Base-by-base conservation (phyloP, 2,888 invertebrate species). In the Synanthedon tipuliformis region DNA sequence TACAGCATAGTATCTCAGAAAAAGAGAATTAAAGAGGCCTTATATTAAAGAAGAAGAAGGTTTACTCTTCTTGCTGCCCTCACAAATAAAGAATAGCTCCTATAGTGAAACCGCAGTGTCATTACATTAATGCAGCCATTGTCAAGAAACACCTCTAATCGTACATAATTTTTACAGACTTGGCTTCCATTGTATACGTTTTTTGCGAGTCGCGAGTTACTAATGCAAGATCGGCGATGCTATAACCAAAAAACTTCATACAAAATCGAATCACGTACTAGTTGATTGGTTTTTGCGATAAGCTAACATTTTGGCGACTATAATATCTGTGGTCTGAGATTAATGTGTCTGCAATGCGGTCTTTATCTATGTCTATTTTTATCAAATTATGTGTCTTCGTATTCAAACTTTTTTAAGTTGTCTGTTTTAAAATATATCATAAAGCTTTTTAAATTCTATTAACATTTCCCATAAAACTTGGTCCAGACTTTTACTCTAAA, bases 221-320 rank as follows among this genome's bases (percentile, higher is more conserved):
- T 68, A 63, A 72, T 66, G 63, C 59, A 40, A 56, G 61, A 60
- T 62, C 55, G 56, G 57, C 54, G 50, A 53, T 50, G 51, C 51
- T 51, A 49, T 34, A 49, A 12, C 49, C 18, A 49, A 49, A 49
- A 49, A 49, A 18, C 16, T 16, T 45, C n/a, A 45, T 45, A 45
- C 65, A 72, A 76, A 81, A 84, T 83, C 72, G 78, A 83, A 78
- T 81, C 83, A 82, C 82, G 83, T 81, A 71, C 65, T 62, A 13
- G 13, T 45, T 10, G 69, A 78, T 82, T 72, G 70, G 68, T 74
- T 81, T 73, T 74, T 70, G 63, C 60, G 71, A 76, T 75, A 74
- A 69, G 63, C 65, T 61, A 45, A 65, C 62, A 68, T 68, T 70
- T 73, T 72, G 68, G 58, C 59, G 55, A 60, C 61, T 57, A 56